These are phyloP conservation scores for Branchellion lobata DNA, from an alignment of 2,888 invertebrate species.

Conservation along the genomic window DNA sequence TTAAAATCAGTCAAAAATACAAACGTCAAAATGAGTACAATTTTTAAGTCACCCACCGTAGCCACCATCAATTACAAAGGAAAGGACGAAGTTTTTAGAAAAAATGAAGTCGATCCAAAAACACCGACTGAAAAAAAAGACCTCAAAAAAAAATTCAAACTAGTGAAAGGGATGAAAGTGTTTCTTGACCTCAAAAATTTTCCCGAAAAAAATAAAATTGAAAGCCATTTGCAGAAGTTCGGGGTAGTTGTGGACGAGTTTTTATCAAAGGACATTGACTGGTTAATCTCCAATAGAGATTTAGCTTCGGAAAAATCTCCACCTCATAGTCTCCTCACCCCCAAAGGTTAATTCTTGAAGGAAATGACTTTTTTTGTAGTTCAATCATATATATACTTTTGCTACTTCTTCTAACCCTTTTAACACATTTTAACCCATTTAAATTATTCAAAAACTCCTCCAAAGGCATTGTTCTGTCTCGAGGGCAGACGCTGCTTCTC, in stretches of 20 bases:
- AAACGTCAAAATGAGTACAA: too few relatives aligned
- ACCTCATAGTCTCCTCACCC: background rate
- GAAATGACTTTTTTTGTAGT: background rate
- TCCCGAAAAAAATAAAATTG: background rate
- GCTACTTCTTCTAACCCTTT: too few relatives aligned
- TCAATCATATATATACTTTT: too few relatives aligned
- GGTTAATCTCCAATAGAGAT: background rate
- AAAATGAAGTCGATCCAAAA: background rate
- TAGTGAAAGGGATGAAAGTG: background rate
- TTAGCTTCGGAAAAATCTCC: background rate
- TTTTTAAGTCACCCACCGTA: too few relatives aligned
- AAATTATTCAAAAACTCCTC: background rate
- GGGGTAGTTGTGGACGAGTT: background rate
- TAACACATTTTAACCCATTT: too few relatives aligned
- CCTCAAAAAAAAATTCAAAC: background rate
- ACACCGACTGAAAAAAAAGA: background rate
- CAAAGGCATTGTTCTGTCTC: background rate
- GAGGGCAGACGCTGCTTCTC: background rate
- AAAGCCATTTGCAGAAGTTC: background rate
- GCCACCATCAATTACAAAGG: too few relatives aligned
- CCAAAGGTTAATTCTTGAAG: too few relatives aligned
- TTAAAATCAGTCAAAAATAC: constrained; percentile 1
- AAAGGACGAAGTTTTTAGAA: background rate
- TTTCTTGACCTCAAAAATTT: background rate
- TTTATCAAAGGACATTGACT: constrained; percentile 10